Evolutionary conservation across 2,797 vertebrate genomes (phyloP), one percentile per base, ranked within the genome.

Genomic region (Danio albolineatus): DNA sequence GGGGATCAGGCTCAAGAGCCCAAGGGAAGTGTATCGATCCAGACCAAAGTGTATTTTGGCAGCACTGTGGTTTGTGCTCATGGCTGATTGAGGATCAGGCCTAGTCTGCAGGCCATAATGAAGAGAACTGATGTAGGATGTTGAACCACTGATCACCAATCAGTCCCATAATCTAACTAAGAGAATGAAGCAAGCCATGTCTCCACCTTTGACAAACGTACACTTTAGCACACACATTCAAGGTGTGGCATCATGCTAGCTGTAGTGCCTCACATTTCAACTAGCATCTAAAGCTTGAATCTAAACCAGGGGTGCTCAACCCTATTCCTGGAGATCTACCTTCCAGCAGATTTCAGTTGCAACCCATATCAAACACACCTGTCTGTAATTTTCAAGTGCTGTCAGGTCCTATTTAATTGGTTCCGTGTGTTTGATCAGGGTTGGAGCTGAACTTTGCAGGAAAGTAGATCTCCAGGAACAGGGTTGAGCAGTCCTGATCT

Each of bases 1-100:
- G 77, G 56, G 64, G 73, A 72, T 84, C 78, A 80, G 41, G 44
- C 71, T 48, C 71, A 76, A 71, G 73, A 78, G 75, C 85, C 85
- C 82, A 73, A 71, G 82, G 78, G 82, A 86, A 82, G 82, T 53
- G 78, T 84, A 86, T 86, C 39, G 85, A 86, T 86, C 75, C 70
- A 46, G 78, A 43, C 77, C 65, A 80, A 65, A 67, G 80, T 75
- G 73, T 65, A 75, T 69, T 82, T 76, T 74, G 73, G 62, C 85
- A 72, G 49, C 59, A 72, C 61, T 28, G 54, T 56, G 61, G 81
- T 71, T 80, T 76, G 67, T 16, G 46, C 64, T 81, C 65, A n/a
- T 56, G 70, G 57, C 57, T 61, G 56, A 67, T 78, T 36, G 73
- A 62, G 76, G 71, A 79, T 77, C 70, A 78, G 69, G 70, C 76